Evolutionary conservation across 1,140 invertebrate genomes (phyloP).

Genomic region (Drosophila obscura): DNA sequence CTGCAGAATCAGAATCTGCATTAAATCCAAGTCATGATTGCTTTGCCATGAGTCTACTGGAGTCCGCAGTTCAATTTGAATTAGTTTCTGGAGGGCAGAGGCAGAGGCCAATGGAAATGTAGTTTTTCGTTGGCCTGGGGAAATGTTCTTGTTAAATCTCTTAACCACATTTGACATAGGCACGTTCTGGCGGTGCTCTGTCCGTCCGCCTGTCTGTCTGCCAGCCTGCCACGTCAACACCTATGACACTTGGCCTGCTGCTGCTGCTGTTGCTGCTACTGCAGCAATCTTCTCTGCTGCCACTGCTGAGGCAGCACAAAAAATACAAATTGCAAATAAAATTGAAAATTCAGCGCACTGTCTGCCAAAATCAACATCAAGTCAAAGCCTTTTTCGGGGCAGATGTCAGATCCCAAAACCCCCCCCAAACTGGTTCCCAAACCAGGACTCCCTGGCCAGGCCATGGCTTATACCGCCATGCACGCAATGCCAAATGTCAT

Average conservation of each 20-base stretch:
- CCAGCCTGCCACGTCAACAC: conserved; percentile 56
- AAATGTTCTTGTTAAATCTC: conserved; percentile 50
- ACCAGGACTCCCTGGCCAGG: conserved; percentile 1
- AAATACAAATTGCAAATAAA: conserved; percentile 65
- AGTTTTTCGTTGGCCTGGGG: neutral
- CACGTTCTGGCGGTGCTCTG: conserved; percentile 47
- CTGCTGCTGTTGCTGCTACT: neutral
- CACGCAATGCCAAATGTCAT: conserved; percentile 66
- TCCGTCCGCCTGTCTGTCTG: too few relatives aligned
- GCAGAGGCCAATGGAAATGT: neutral
- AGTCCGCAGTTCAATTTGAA: neutral
- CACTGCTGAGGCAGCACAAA: conserved; percentile 63
- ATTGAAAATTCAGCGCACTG: conserved; percentile 75
- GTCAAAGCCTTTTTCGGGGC: conserved; percentile 35
- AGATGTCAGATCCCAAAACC: conserved; percentile 9
- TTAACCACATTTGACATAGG: conserved; percentile 72
- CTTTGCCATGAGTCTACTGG: neutral
- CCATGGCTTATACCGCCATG: conserved; percentile 52
- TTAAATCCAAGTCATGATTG: neutral
- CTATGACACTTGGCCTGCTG: conserved; percentile 56
- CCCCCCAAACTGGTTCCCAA: conserved; percentile 5
- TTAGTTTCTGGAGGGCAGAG: neutral
- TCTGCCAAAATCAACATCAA: conserved; percentile 71
- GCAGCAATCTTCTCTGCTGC: conserved; percentile 31
- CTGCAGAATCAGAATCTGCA: neutral